Evolutionary conservation across 2,888 invertebrate genomes (phyloP), one percentile per base, ranked within the genome.

Genomic region (Lasioglossum calceatum): DNA sequence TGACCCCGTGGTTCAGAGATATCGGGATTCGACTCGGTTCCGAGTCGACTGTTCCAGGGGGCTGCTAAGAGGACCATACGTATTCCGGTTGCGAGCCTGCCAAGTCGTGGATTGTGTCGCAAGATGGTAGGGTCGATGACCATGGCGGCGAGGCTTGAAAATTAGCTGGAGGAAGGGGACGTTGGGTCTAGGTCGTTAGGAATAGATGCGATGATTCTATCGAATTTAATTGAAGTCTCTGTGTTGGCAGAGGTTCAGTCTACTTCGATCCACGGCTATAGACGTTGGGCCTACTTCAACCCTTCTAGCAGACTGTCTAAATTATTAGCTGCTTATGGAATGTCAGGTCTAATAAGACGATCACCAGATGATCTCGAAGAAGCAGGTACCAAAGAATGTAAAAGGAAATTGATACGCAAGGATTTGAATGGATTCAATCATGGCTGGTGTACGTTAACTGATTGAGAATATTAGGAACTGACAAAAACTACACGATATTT

Each of bases 41-140:
- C 27, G 32, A 61, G 70, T 75, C 42, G 79, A 54, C 70, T 64
- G 74, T 71, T 70, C 36, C 27, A 50, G 16, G 54, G 42, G 39
- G 54, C 32, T n/a, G 16, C 44, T 75, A 10, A 42, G n/a, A 72
- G 54, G 72, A 32, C 61, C 76, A 85, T 76, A 70, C 54, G 78
- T 72, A 81, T 86, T 81, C 81, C 77, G 78, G 79, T 71, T 81
- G 85, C 78, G 58, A 75, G 23, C 50, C n/a, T 7, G 61, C 23
- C 16, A 32, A 42, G 75, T 86, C 80, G 54, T 79, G 76, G 44
- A 70, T 27, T 73, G 85, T 64, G 7, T 54, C 72, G 75, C 19
- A 72, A 82, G 72, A 77, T 64, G 36, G 14, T 27, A 0, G 61
- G 36, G 64, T 82, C 77, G 64, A 27, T 27, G 72, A 32, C 61